Evolutionary conservation across 2,888 invertebrate genomes (phyloP), one percentile per base, ranked within the genome.

Genomic region (Idaea biselata): DNA sequence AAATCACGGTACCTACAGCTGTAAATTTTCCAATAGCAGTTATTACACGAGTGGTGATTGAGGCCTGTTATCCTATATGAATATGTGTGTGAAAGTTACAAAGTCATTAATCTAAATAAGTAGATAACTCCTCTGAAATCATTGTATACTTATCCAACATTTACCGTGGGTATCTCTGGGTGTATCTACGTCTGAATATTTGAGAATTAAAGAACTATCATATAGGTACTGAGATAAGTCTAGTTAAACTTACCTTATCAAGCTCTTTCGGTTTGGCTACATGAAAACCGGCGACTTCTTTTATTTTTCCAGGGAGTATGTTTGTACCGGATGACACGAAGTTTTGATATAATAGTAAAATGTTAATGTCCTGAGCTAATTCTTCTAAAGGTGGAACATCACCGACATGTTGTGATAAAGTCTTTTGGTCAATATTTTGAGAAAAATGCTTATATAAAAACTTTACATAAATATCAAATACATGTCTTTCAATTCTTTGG

Each of bases 281-380:
- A 66, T 94, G 94, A 63, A 93, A 87, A 2, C 94, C 95, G 31
- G 93, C 94, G 1, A 94, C 91, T 84, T 94, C 94, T 17, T 94
- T 87, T 0, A 95, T 83, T 69, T 93, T 93, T 0, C 93, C 87
- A 0, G 94, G 84, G n/a, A 86, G 76, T 0, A 95, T 92, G 16
- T 85, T 83, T 0, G 93, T 82, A 0, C 94, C 94, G 61, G 90
- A 87, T 0, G 94, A 71, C 0, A 93, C 86, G 62, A 91, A 93
- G 73, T 95, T 93, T 18, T 93, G 93, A 73, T 95, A 95, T 0
- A 93, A 75, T 8, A 95, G 79, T 32, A 94, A 63, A 14, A 94
- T 79, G 33, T 93, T 93, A 0, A 93, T 90, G 58, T 93, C 86
- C 5, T 78, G 83, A 0, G 87, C 91, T 53, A 95, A 87, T 11